Evolutionary conservation across 2,797 vertebrate species (phyloP).

Genomic region (Antrozous pallidus): DNA sequence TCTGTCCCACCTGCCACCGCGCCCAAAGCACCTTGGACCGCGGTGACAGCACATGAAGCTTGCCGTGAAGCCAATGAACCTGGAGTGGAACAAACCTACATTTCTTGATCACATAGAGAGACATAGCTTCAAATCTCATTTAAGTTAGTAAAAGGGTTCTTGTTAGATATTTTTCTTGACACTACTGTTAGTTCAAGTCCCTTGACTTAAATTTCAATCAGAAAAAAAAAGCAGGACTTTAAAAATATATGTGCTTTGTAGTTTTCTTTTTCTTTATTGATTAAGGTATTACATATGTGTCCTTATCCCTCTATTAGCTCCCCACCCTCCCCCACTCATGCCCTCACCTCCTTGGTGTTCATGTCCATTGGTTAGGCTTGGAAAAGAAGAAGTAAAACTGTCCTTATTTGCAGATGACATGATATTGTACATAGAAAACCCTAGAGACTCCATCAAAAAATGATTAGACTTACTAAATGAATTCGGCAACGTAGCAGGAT

Average conservation of each 20-base stretch:
- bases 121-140: not conserved
- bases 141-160: not conserved
- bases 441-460: too few relatives aligned
- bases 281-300: too few relatives aligned
- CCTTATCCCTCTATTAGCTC: too few relatives aligned
- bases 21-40: not conserved
- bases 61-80: not conserved
- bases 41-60: not conserved
- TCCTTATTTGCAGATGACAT: too few relatives aligned
- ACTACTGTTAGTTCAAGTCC: not conserved
- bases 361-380: too few relatives aligned
- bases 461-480: too few relatives aligned
- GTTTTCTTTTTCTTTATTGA: too few relatives aligned
- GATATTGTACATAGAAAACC: too few relatives aligned
- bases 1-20: not conserved
- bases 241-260: not conserved
- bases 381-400: too few relatives aligned
- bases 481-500: too few relatives aligned
- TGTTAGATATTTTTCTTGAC: not conserved
- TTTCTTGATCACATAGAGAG: not conserved
- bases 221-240: not conserved
- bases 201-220: slow-evolving; percentile 27
- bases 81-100: not conserved
- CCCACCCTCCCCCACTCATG: too few relatives aligned
- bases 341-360: too few relatives aligned